Conservation (phyloP, 2,113 vertebrate genomes). For the Amblyornis subalaris region DNA sequence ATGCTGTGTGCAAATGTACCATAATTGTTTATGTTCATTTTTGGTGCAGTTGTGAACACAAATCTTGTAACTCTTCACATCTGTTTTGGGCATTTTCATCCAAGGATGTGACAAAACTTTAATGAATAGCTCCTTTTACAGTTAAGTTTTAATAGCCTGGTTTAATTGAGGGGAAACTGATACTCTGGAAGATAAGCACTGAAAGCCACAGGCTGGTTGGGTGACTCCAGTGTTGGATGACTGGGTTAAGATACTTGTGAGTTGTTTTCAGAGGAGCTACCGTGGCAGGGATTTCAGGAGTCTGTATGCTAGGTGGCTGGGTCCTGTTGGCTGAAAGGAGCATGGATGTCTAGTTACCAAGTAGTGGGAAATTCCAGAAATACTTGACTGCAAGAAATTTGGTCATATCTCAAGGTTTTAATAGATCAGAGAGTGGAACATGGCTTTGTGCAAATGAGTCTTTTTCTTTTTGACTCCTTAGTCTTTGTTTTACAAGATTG, state of each 20-base stretch:
- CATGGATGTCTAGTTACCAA: not conserved
- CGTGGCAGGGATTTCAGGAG: not conserved
- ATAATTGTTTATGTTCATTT: not conserved
- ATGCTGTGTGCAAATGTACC: slow-evolving; percentile 23
- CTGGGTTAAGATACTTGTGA: not conserved
- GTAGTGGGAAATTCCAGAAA: not conserved
- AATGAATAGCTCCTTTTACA: slow-evolving; percentile 35
- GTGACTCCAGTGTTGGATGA: not conserved
- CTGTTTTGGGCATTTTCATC: slow-evolving; percentile 25
- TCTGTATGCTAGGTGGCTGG: not conserved
- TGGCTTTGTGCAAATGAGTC: not conserved
- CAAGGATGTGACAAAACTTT: slow-evolving; percentile 52
- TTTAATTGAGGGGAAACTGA: slow-evolving; percentile 58
- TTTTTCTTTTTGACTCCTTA: not conserved
- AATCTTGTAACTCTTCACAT: slow-evolving; percentile 4
- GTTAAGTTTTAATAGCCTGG: slow-evolving; percentile 26
- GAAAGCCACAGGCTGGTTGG: not conserved
- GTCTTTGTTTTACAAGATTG: not conserved
- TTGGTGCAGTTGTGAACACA: not conserved
- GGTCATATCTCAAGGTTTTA: not conserved
- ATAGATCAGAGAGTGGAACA: not conserved
- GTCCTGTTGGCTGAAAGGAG: not conserved
- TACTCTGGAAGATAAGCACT: not conserved
- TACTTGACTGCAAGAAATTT: not conserved
- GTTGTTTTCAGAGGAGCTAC: not conserved